Base-by-base conservation (phyloP, 2,113 vertebrate species). In the Phoxinus phoxinus region DNA sequence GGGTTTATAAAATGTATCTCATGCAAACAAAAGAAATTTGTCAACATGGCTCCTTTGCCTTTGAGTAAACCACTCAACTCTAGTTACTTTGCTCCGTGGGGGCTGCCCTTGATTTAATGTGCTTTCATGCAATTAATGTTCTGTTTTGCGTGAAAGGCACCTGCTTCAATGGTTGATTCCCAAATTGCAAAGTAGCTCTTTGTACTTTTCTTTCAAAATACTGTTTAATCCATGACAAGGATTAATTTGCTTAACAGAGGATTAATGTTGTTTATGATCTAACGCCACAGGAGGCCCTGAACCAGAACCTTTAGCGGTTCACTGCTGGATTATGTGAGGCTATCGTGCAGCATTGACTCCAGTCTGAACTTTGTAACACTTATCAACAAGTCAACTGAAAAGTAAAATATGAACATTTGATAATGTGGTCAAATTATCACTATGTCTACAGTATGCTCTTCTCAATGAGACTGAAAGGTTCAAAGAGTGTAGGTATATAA, bases 181-280 rank as follows among this genome's bases (percentile, higher is more conserved):
- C 76, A 59, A 79, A 79, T 13, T 79, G 53, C 10, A 32, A 79
- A 58, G 23, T 2, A 59, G 56, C 30, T 37, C 76, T 59, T 59
- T 58, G 77, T 79, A 59, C 12, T 61, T 79, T 79, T 61, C 32
- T 61, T 79, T 59, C 21, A 79, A 79, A 79, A 79, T 58, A 59
- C 53, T 15, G 27, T 79, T 79, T 79, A 79, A 61, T 59, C 77
- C 56, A 79, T 79, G 77, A 79, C 77, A n/a, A 61, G 23, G 35
- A 79, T 79, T 79, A 79, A 59, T 79, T 79, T 41, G 56, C 56
- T 79, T 61, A 41, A 61, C 53, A 41, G 35, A 61, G 53, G 77
- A 79, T 79, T 79, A 79, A 79, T 79, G 75, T 53, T 77, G 76
- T 79, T 79, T 61, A 79, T 79, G 77, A 79, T 79, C 77, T 79